phyloP scores from a whole-genome alignment of 2,113 vertebrate genomes.

The Pleuronectes platessa region DNA sequence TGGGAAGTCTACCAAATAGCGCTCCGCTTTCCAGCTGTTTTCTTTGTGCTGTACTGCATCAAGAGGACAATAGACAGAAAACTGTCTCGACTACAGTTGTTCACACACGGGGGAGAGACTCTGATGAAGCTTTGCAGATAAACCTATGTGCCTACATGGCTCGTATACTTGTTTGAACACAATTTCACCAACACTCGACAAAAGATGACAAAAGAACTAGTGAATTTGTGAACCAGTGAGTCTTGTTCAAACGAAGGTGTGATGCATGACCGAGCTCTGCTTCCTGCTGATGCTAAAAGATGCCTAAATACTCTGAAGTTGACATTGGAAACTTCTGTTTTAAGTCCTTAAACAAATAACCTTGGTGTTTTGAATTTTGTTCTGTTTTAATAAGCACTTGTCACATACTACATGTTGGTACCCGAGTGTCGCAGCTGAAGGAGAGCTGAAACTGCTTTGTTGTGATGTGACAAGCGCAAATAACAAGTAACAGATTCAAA shows the following conservation, averaged over 20 bases:
- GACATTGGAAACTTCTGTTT: constrained; percentile 41
- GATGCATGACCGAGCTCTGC: constrained; percentile 57
- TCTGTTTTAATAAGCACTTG: constrained; percentile 45
- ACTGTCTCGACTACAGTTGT: constrained; percentile 30
- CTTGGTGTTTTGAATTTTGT: constrained; percentile 26
- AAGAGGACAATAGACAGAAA: constrained; percentile 23
- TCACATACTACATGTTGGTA: constrained; percentile 31
- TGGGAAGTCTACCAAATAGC: constrained; percentile 63
- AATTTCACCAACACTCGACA: constrained; percentile 35
- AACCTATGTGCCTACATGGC: constrained; percentile 76
- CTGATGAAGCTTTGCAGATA: constrained; percentile 68
- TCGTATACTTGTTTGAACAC: constrained; percentile 53
- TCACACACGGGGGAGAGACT: constrained; percentile 34
- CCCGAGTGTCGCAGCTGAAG: constrained; percentile 3
- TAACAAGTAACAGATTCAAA: constrained; percentile 53
- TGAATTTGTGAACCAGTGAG: background rate
- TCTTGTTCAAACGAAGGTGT: constrained; percentile 53
- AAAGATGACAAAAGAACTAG: background rate
- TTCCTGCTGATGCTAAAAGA: constrained; percentile 54
- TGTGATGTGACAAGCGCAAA: constrained; percentile 60
- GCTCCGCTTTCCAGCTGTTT: constrained; percentile 25
- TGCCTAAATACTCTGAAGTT: constrained; percentile 49
- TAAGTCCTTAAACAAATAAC: constrained; percentile 35
- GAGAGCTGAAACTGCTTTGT: constrained; percentile 31
- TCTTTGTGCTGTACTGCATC: constrained; percentile 12